These are phyloP conservation scores for Baryphthengus martii DNA, from an alignment of 2,113 vertebrate genomes.

Conservation along the genomic window DNA sequence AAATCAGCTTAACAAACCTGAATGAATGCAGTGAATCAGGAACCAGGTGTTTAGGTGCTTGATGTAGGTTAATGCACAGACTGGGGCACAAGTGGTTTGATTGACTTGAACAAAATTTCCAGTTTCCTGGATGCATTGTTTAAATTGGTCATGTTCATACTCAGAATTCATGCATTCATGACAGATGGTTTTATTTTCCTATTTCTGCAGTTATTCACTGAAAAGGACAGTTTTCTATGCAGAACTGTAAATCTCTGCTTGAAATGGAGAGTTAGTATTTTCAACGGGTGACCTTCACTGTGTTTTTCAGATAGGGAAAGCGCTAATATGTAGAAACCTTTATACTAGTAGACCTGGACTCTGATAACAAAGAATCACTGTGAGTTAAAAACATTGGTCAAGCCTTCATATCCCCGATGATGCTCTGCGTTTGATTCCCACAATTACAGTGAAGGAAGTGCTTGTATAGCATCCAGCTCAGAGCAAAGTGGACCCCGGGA, in stretches of 20 bases:
- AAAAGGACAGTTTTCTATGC: not conserved
- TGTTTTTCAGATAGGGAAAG: not conserved
- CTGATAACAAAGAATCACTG: not conserved
- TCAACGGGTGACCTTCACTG: not conserved
- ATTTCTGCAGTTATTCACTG: not conserved
- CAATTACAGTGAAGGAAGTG: not conserved
- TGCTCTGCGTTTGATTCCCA: not conserved
- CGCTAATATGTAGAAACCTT: not conserved
- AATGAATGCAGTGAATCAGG: not conserved
- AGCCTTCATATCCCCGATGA: not conserved
- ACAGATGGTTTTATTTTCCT: conserved; percentile 21
- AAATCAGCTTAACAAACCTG: not conserved
- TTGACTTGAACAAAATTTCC: not conserved
- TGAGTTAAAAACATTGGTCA: not conserved
- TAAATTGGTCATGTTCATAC: not conserved
- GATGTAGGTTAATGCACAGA: not conserved
- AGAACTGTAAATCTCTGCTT: not conserved
- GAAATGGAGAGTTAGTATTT: not conserved
- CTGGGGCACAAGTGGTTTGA: not conserved
- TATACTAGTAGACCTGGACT: not conserved
- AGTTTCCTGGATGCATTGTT: not conserved
- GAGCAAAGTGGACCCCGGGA: not conserved
- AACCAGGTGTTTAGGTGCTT: not conserved
- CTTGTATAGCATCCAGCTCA: not conserved
- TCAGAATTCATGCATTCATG: not conserved